These are phyloP conservation scores for Colinus virginianus DNA, from an alignment of 2,113 vertebrate species.

Conservation along the genomic window DNA sequence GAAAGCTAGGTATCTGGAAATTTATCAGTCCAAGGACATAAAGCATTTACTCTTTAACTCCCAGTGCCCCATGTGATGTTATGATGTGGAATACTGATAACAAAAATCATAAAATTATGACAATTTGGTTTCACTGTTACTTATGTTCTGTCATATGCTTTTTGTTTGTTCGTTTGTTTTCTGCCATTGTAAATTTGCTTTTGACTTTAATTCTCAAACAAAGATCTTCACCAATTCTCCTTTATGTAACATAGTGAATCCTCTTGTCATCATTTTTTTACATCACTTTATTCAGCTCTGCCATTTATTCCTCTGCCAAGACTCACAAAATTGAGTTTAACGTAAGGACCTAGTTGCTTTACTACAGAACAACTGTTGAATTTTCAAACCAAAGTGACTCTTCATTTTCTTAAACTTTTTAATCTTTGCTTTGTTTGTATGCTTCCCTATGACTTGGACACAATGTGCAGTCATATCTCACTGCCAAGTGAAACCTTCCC, in stretches of 20 bases:
- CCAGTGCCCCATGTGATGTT: too few relatives aligned
- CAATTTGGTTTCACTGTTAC: background rate
- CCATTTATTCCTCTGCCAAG: background rate
- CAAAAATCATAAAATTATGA: too few relatives aligned
- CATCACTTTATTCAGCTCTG: background rate
- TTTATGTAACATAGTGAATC: background rate
- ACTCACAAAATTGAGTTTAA: background rate
- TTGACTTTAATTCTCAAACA: background rate
- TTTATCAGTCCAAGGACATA: too few relatives aligned
- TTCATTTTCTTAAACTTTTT: background rate
- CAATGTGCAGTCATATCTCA: fast-evolving
- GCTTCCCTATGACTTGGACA: background rate
- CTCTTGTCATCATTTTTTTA: background rate
- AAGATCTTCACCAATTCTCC: background rate
- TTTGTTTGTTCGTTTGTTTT: background rate
- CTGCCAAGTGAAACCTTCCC: background rate
- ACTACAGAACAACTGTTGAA: background rate
- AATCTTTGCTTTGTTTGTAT: background rate
- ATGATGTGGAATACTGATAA: too few relatives aligned
- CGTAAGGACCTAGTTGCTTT: background rate
- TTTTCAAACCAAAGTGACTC: background rate
- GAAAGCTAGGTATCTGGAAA: too few relatives aligned
- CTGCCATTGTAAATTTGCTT: background rate
- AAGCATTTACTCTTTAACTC: too few relatives aligned
- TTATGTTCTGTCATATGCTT: background rate